phyloP scores from a whole-genome alignment of 2,888 invertebrate species.

The Corbicula japonica region DNA sequence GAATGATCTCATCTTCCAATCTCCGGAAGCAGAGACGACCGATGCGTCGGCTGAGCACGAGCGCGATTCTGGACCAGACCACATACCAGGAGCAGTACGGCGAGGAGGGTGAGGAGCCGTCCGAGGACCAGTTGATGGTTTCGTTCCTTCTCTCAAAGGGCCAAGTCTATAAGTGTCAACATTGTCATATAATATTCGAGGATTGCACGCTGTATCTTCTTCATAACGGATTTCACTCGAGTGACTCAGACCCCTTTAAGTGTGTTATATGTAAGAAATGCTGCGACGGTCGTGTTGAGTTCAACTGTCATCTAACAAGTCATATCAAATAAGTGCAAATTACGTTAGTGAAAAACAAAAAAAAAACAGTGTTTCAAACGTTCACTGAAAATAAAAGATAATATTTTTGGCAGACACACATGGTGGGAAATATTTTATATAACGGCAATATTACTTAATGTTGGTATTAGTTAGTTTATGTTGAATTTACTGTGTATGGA shows the following conservation, averaged over 20 bases:
- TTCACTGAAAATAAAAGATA: no score
- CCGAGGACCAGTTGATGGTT: conserved; percentile 77
- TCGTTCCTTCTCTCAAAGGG: conserved; percentile 79
- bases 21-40: conserved; percentile 82
- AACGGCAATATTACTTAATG: no score
- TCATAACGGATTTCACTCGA: conserved; percentile 83
- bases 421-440: no score
- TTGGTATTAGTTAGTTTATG: no score
- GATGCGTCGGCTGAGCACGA: conserved; percentile 77
- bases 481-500: no score
- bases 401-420: no score
- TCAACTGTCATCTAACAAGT: conserved; percentile 83
- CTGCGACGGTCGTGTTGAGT: conserved; percentile 82
- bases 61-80: conserved; percentile 54
- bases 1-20: conserved; percentile 78
- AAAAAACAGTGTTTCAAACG: no score
- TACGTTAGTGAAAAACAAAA: no score
- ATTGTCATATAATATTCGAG: conserved; percentile 83
- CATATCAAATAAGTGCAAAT: conserved; percentile 82
- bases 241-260: conserved; percentile 81
- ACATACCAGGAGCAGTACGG: conserved; percentile 56
- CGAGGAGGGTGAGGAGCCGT: conserved; percentile 68
- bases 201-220: conserved; percentile 82
- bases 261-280: conserved; percentile 81
- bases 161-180: conserved; percentile 81